Conservation (phyloP, 2,113 vertebrate genomes). For the Microtus montanus region DNA sequence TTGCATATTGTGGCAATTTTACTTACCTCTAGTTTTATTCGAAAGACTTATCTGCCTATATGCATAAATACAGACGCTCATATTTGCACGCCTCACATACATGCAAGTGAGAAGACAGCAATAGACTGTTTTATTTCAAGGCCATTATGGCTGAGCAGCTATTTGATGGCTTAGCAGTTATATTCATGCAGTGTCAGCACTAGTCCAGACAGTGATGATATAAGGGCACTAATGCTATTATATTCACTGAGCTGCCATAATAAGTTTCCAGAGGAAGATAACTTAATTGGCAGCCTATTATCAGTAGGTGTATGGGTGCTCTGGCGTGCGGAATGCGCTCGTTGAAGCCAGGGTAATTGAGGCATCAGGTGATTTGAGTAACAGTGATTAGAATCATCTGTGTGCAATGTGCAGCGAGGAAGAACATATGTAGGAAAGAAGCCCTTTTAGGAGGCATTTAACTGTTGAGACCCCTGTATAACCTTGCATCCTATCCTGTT, state of each 20-base stretch:
- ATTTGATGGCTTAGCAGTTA: constrained; percentile 63
- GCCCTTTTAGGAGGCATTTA: constrained; percentile 62
- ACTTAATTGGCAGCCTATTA: constrained; percentile 82
- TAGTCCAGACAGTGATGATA: neutral
- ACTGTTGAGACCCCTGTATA: constrained; percentile 63
- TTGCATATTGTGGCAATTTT: neutral
- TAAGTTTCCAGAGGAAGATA: constrained; percentile 77
- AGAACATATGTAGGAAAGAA: constrained; percentile 66
- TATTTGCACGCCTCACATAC: neutral
- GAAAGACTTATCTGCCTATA: neutral
- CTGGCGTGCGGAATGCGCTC: constrained; percentile 50
- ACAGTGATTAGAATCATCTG: constrained; percentile 59
- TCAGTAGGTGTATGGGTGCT: constrained; percentile 68
- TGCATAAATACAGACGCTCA: neutral
- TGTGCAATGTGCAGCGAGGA: constrained; percentile 59
- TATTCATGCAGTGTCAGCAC: constrained; percentile 69
- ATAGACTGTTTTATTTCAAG: constrained; percentile 11
- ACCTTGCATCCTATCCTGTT: constrained; percentile 8
- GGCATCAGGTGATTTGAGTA: constrained; percentile 68
- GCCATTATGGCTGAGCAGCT: constrained; percentile 39
- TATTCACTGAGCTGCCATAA: constrained; percentile 78
- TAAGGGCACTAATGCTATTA: constrained; percentile 75
- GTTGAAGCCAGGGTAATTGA: constrained; percentile 69
- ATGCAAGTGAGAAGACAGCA: neutral
- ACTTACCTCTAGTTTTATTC: neutral